Percentiles rank a stretch among this genome's conserved stretches.
Evolutionary conservation across 2,797 vertebrate genomes (phyloP).

Genomic region (Enteromius mattozi): DNA sequence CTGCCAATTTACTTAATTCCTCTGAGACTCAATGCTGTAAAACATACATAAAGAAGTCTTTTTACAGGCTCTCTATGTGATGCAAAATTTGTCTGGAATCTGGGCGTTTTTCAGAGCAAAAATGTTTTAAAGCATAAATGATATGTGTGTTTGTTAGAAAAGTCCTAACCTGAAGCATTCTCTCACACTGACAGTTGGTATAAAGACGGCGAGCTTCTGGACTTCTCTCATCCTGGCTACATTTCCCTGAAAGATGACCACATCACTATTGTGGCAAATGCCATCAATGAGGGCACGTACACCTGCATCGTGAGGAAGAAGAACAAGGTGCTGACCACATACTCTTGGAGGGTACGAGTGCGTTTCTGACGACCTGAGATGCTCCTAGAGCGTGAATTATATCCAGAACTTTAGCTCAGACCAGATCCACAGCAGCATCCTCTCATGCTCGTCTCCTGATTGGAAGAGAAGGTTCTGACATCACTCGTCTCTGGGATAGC

Average conservation of each 20-base stretch:
- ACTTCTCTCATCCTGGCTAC: slow-evolving; percentile 93
- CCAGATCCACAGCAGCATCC: slow-evolving; percentile 40
- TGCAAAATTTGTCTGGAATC: neutral
- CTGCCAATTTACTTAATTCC: neutral
- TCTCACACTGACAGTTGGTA: slow-evolving; percentile 85
- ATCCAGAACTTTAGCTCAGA: slow-evolving; percentile 36
- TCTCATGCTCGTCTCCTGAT: slow-evolving; percentile 14
- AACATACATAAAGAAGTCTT: neutral
- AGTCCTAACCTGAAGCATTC: slow-evolving; percentile 9
- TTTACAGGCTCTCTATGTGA: neutral
- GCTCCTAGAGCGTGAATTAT: neutral
- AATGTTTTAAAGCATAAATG: neutral
- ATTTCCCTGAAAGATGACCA: slow-evolving; percentile 88
- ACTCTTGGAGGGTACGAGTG: slow-evolving; percentile 92
- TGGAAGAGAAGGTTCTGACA: slow-evolving; percentile 24
- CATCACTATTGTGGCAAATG: slow-evolving; percentile 95
- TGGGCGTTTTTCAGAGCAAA: neutral
- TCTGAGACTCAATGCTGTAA: slow-evolving; percentile 1
- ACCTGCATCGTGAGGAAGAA: slow-evolving; percentile 92
- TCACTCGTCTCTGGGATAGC: neutral
- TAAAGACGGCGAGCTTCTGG: slow-evolving; percentile 94
- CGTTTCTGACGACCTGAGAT: slow-evolving; percentile 73
- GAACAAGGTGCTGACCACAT: slow-evolving; percentile 89
- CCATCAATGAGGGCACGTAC: slow-evolving; percentile 95
- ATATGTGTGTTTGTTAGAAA: slow-evolving; percentile 2